phyloP scores from a whole-genome alignment of 2,888 invertebrate genomes.

The Drosophila kambysellisi region DNA sequence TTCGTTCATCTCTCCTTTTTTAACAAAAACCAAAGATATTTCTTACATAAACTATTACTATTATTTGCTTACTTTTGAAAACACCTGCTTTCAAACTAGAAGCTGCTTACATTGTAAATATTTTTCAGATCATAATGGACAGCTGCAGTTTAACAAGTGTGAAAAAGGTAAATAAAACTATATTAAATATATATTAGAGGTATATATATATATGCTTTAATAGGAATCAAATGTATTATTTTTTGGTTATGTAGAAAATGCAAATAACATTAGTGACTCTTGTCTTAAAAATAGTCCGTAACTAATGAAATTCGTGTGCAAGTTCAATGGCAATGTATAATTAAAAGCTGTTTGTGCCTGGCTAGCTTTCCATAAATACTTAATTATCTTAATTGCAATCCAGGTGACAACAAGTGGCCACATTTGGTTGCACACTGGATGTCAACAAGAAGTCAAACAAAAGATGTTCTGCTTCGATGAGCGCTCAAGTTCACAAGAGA shows the following conservation, averaged over 20 bases:
- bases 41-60: background rate
- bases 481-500: slow-evolving; percentile 27
- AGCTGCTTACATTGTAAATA: background rate
- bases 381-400: slow-evolving; percentile 39
- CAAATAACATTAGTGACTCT: background rate
- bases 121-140: background rate
- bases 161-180: background rate
- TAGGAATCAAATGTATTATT: background rate
- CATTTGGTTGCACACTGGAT: slow-evolving; percentile 4
- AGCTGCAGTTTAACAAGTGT: background rate
- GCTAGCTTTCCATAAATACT: slow-evolving; percentile 9
- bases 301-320: background rate
- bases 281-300: background rate
- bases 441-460: slow-evolving; percentile 26
- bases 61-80: background rate
- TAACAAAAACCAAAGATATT: background rate
- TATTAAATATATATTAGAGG: background rate
- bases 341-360: slow-evolving; percentile 10
- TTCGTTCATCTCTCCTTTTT: background rate
- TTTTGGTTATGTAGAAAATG: background rate
- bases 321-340: slow-evolving; percentile 6
- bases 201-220: background rate
- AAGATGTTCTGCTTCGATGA: slow-evolving; percentile 42
- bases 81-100: background rate
- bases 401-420: slow-evolving; percentile 31